A percentile compares a stretch with the other conserved stretches of the same genome.
phyloP scores from a whole-genome alignment of 2,113 vertebrate genomes.

The Myodes glareolus region DNA sequence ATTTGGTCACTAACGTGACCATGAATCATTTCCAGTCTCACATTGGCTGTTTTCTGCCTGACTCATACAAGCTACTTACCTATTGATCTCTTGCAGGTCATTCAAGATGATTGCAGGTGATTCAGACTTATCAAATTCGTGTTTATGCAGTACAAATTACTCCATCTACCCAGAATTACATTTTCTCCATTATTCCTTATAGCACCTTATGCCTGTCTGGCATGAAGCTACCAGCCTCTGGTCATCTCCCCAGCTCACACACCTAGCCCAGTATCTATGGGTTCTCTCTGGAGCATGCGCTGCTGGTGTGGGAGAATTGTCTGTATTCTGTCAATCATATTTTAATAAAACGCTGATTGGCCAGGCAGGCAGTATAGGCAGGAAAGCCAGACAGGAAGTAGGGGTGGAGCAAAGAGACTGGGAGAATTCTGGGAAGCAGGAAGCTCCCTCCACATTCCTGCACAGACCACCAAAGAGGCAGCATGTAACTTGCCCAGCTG shows the following conservation, averaged over 20 bases:
- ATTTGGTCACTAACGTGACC: not conserved
- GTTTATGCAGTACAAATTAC: not conserved
- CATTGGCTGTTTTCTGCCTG: not conserved
- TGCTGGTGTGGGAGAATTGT: no score
- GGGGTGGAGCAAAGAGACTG: no score
- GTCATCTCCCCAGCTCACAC: not conserved
- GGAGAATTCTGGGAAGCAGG: no score
- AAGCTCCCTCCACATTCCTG: no score
- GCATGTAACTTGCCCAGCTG: no score
- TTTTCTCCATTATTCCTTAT: not conserved
- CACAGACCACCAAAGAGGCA: no score
- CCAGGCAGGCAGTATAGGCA: no score
- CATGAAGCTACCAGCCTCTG: not conserved
- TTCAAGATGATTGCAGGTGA: not conserved
- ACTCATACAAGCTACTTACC: not conserved
- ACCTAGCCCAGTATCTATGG: not conserved
- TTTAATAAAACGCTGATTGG: no score
- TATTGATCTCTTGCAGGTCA: not conserved
- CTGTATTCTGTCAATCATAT: no score
- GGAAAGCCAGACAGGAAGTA: no score
- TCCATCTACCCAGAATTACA: not conserved
- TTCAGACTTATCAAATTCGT: not conserved
- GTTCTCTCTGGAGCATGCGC: not conserved
- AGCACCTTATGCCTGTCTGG: not conserved
- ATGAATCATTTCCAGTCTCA: not conserved